Conservation (phyloP, 2,113 vertebrate species). For the Epinephelus fuscoguttatus region DNA sequence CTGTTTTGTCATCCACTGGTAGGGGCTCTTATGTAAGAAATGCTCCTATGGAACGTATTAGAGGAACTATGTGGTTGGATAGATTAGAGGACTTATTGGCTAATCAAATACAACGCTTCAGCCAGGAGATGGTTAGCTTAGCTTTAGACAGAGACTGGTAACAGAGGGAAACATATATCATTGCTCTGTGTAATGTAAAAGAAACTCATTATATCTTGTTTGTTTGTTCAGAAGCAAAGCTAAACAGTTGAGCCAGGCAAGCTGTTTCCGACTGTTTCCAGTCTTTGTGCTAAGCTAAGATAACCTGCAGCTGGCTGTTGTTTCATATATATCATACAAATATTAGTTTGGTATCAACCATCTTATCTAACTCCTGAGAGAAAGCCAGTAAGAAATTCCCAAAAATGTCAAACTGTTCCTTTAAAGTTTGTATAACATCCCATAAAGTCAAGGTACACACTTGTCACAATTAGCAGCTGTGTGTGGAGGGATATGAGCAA, state of each 20-base stretch:
- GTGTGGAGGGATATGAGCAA: neutral
- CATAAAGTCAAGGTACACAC: neutral
- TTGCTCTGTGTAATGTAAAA: neutral
- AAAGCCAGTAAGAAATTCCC: neutral
- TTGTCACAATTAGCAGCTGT: neutral
- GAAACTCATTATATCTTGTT: neutral
- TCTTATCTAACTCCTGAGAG: neutral
- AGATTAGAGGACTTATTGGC: too few species aligned
- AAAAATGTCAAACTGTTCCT: neutral
- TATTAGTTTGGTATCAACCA: neutral
- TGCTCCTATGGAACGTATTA: too few species aligned
- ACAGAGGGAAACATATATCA: neutral
- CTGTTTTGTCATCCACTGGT: too few species aligned
- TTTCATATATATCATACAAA: neutral
- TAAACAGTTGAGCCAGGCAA: neutral
- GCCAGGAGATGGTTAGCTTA: neutral
- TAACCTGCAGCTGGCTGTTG: neutral
- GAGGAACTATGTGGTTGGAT: too few species aligned
- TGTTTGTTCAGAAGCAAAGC: neutral
- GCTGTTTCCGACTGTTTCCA: neutral
- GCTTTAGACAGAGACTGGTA: neutral
- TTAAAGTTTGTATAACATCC: neutral
- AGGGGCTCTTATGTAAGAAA: too few species aligned
- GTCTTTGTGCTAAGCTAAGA: neutral
- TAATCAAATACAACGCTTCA: too few species aligned